These are phyloP conservation scores for Nylanderia fulva DNA, from an alignment of 1,140 invertebrate genomes.

Conservation along the genomic window DNA sequence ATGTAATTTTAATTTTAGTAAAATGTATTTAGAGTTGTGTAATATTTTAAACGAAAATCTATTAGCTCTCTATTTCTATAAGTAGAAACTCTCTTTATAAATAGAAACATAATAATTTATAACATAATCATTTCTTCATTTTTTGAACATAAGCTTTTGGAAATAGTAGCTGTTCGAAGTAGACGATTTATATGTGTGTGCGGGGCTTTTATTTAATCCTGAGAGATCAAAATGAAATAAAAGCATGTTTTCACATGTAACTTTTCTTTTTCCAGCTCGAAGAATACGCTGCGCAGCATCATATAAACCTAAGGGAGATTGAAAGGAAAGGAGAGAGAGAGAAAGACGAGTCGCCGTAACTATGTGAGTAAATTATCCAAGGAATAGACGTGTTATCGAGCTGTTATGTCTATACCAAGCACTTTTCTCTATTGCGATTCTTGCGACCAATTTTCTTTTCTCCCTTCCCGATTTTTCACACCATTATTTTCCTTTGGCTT, in stretches of 20 bases:
- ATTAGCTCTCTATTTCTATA: no score
- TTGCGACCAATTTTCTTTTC: background rate
- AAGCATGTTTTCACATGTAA: background rate
- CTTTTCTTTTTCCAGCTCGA: background rate
- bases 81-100: no score
- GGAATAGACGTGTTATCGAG: conserved; percentile 20
- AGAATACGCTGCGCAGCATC: background rate
- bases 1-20: no score
- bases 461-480: background rate
- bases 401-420: conserved; percentile 1
- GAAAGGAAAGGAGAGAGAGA: no score
- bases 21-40: background rate
- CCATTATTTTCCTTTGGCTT: conserved; percentile 21
- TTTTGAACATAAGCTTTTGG: background rate
- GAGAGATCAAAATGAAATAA: conserved; percentile 36
- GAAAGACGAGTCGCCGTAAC: background rate
- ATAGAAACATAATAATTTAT: no score
- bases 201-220: conserved; percentile 9
- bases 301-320: background rate
- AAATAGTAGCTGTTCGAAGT: background rate
- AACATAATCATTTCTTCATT: background rate
- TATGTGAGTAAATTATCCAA: conserved; percentile 34
- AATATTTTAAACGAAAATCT: background rate
- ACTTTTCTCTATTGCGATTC: conserved; percentile 11
- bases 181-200: background rate